Percentiles rank a stretch among this genome's conserved stretches.
phyloP scores from a whole-genome alignment of 1,140 invertebrate genomes.

The Drosophila watanabei region DNA sequence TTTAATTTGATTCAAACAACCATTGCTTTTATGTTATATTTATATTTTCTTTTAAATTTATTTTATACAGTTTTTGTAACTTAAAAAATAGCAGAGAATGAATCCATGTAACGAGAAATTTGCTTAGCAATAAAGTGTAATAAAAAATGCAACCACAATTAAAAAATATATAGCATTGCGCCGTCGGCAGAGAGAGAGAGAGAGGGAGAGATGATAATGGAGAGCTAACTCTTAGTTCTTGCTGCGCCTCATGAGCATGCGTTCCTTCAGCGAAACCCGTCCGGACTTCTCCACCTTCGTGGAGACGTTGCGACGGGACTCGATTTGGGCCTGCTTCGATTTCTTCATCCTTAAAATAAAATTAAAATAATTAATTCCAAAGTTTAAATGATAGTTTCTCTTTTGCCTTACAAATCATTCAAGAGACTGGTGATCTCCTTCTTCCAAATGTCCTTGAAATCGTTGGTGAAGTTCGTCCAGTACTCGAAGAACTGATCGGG shows the following conservation, averaged over 20 bases:
- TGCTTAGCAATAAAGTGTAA: conserved; percentile 45
- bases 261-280: conserved; percentile 87
- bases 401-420: conserved; percentile 91
- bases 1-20: no score
- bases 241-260: conserved; percentile 85
- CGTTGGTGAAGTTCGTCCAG: conserved; percentile 95
- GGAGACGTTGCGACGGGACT: conserved; percentile 85
- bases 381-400: not conserved
- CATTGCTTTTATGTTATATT: no score
- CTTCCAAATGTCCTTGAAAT: conserved; percentile 98
- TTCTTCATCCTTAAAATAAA: conserved; percentile 87
- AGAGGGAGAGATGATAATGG: not conserved
- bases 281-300: conserved; percentile 87
- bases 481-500: conserved; percentile 96
- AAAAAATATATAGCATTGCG: conserved; percentile 37
- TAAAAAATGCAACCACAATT: conserved; percentile 36
- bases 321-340: conserved; percentile 88
- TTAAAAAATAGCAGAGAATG: conserved; percentile 48
- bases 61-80: conserved; percentile 36
- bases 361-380: not conserved
- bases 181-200: not conserved
- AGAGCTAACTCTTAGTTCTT: conserved; percentile 57
- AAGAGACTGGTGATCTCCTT: conserved; percentile 94
- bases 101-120: conserved; percentile 47
- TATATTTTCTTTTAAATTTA: conserved; percentile 3